Percentiles rank a stretch among this genome's conserved stretches.
Evolutionary conservation across 2,113 vertebrate genomes (phyloP).

Genomic region (Macquaria ambigua): DNA sequence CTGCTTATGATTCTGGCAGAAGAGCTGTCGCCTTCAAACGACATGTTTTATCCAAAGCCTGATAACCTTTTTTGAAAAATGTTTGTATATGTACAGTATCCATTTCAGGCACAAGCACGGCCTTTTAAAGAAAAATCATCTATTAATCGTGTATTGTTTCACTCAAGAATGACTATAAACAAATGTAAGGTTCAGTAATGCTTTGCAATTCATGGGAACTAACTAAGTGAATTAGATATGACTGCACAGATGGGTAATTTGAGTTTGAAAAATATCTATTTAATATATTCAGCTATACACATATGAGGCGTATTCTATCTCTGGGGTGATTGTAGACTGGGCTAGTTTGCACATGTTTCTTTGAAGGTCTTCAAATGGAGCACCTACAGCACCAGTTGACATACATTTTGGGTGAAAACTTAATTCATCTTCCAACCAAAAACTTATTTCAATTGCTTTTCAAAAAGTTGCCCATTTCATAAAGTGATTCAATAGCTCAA

Average conservation of each 20-base stretch:
- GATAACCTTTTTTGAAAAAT: constrained; percentile 12
- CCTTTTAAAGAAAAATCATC: not conserved
- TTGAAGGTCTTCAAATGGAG: not conserved
- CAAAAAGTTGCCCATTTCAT: not conserved
- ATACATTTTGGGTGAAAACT: not conserved
- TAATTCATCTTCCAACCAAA: not conserved
- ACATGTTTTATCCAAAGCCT: constrained; percentile 27
- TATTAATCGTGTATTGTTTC: not conserved
- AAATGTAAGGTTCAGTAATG: not conserved
- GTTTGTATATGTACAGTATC: not conserved
- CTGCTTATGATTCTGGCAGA: constrained; percentile 58
- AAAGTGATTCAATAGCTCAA: not conserved
- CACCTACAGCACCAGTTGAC: not conserved
- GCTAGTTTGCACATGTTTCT: not conserved
- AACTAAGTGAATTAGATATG: not conserved
- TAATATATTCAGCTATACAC: not conserved
- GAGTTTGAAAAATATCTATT: not conserved
- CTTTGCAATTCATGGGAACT: not conserved
- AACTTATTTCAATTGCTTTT: not conserved
- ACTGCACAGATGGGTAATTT: not conserved
- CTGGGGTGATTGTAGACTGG: not conserved
- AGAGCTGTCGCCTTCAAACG: constrained; percentile 62
- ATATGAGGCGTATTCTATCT: not conserved
- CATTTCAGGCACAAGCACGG: not conserved
- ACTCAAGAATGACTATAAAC: not conserved